Percentiles rank a stretch among this genome's conserved stretches.
These are phyloP conservation scores for Takifugu ocellatus DNA, from an alignment of 2,797 vertebrate species.

Conservation along the genomic window DNA sequence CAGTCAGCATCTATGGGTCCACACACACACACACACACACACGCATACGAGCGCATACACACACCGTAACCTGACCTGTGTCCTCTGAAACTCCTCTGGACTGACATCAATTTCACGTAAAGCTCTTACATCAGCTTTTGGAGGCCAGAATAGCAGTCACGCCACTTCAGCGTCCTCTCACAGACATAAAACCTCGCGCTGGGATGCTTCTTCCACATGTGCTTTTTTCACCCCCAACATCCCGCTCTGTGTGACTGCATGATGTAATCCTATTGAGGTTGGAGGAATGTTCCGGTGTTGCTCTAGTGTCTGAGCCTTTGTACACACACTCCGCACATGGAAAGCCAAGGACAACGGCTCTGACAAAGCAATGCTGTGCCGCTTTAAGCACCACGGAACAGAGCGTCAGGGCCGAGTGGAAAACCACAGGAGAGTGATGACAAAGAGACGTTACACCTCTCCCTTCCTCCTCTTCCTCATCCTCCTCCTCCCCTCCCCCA, in stretches of 20 bases:
- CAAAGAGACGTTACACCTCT: conserved; percentile 70
- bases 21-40: conserved; percentile 15
- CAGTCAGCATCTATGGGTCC: conserved; percentile 58
- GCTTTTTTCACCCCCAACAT: conserved; percentile 24
- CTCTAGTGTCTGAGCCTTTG: conserved; percentile 58
- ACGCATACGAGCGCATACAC: conserved; percentile 23
- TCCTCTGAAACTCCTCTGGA: conserved; percentile 37
- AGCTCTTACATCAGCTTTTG: conserved; percentile 42
- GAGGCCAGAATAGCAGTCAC: conserved; percentile 18
- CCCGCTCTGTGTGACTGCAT: conserved; percentile 39
- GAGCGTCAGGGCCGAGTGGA: conserved; percentile 41
- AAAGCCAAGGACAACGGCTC: conserved; percentile 41
- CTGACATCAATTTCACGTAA: conserved; percentile 44
- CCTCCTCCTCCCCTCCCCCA: conserved; percentile 57
- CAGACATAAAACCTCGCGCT: background rate
- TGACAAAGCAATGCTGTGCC: conserved; percentile 33
- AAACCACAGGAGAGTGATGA: conserved; percentile 65
- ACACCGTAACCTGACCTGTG: conserved; percentile 51
- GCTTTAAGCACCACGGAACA: conserved; percentile 31
- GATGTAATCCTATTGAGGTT: conserved; percentile 49
- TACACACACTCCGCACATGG: conserved; percentile 11
- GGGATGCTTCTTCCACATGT: conserved; percentile 1
- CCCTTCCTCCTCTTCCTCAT: conserved; percentile 37
- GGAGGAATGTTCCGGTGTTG: conserved; percentile 63
- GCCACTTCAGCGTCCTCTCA: conserved; percentile 8